phyloP scores from a whole-genome alignment of 2,113 vertebrate genomes.

The Trogon surrucura region DNA sequence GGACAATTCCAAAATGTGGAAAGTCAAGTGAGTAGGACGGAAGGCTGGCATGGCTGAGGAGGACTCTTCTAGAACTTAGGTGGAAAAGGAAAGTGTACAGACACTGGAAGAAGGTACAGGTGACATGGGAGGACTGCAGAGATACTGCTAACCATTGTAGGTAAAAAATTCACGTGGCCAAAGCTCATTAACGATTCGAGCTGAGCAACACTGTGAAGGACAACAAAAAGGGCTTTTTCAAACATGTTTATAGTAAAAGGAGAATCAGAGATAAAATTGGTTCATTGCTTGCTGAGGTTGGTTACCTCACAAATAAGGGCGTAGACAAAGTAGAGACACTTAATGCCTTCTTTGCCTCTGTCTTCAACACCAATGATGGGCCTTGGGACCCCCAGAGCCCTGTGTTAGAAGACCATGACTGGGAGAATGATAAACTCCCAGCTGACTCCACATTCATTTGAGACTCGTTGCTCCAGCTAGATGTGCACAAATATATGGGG shows the following conservation, averaged over 20 bases:
- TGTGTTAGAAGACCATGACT: background rate
- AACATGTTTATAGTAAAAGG: background rate
- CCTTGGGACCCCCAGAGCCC: fast-evolving
- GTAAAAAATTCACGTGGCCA: background rate
- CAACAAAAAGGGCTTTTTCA: background rate
- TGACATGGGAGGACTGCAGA: background rate
- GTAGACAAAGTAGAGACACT: background rate
- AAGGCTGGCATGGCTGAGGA: too few species aligned
- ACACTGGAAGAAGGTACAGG: too few species aligned
- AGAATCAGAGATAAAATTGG: background rate
- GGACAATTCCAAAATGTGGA: too few species aligned
- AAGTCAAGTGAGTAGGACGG: too few species aligned
- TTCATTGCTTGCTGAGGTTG: too few species aligned
- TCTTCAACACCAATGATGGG: background rate
- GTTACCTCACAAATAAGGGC: background rate
- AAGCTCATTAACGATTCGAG: background rate
- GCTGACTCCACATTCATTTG: background rate
- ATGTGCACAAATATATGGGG: fast-evolving
- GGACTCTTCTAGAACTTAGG: background rate
- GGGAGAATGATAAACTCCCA: fast-evolving
- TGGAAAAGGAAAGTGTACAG: background rate
- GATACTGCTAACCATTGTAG: background rate
- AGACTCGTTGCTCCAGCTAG: background rate
- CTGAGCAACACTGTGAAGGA: background rate
- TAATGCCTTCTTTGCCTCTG: background rate